These are phyloP conservation scores for Pseudobourletiella spinata DNA, from an alignment of 1,140 invertebrate species.

Conservation along the genomic window DNA sequence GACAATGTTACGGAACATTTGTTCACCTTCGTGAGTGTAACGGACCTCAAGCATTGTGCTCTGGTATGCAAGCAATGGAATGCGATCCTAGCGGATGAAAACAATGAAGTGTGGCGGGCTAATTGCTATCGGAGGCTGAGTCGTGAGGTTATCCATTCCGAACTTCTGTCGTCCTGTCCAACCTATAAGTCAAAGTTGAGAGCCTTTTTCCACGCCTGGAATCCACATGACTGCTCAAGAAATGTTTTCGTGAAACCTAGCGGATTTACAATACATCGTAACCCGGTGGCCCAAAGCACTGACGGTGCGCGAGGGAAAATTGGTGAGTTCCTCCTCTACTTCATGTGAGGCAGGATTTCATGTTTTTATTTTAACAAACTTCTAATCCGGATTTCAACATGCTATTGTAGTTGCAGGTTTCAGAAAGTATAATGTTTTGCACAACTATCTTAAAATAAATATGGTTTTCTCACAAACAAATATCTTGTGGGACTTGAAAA, in stretches of 20 bases:
- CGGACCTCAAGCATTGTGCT: slow-evolving; percentile 77
- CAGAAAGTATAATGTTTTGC: too few species aligned
- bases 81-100: slow-evolving; percentile 80
- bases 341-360: too few species aligned
- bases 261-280: slow-evolving; percentile 93
- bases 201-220: slow-evolving; percentile 94
- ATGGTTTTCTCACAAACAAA: too few species aligned
- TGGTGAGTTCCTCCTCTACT: slow-evolving; percentile 35
- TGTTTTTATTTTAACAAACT: not conserved
- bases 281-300: slow-evolving; percentile 97
- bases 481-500: too few species aligned
- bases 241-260: slow-evolving; percentile 96
- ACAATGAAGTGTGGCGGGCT: slow-evolving; percentile 89
- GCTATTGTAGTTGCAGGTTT: too few species aligned
- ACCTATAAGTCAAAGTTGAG: slow-evolving; percentile 90
- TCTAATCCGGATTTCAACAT: not conserved
- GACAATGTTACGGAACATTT: slow-evolving; percentile 83
- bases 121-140: slow-evolving; percentile 80
- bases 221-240: slow-evolving; percentile 89
- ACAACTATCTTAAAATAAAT: not conserved
- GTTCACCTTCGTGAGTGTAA: slow-evolving; percentile 83
- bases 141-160: slow-evolving; percentile 84
- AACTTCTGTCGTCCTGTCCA: slow-evolving; percentile 76
- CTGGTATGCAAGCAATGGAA: slow-evolving; percentile 93
- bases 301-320: slow-evolving; percentile 93